Conservation (phyloP, 2,888 invertebrate genomes). For the Drosophila colorata region DNA sequence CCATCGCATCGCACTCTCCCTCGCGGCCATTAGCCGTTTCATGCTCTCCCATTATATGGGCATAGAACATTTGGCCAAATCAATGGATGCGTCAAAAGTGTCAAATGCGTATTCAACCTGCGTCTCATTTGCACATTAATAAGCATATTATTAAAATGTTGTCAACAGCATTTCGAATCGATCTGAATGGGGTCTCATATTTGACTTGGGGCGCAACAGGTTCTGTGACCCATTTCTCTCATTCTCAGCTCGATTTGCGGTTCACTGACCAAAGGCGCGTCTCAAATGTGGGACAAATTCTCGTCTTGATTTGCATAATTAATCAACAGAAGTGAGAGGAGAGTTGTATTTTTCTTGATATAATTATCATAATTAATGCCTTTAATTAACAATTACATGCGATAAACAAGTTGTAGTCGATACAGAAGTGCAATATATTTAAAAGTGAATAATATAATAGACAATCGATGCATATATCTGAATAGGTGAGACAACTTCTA, state of each 20-base stretch:
- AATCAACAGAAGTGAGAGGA: constrained; percentile 17
- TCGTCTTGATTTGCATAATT: constrained; percentile 67
- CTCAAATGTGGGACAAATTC: constrained; percentile 58
- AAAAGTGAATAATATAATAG: neutral
- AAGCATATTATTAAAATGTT: constrained; percentile 66
- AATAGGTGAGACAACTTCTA: neutral
- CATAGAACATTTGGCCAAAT: constrained; percentile 55
- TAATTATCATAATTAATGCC: constrained; percentile 34
- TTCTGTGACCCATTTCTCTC: constrained; percentile 69
- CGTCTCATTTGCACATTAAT: constrained; percentile 73
- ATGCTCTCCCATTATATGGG: constrained; percentile 50
- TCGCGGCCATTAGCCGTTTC: constrained; percentile 55
- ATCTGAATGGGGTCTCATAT: constrained; percentile 13
- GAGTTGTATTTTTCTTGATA: neutral
- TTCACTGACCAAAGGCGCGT: constrained; percentile 63
- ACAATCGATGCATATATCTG: too few species aligned
- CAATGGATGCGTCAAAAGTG: constrained; percentile 59
- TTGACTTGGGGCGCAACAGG: constrained; percentile 52
- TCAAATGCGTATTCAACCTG: constrained; percentile 52
- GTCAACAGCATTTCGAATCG: constrained; percentile 35
- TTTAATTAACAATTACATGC: constrained; percentile 32
- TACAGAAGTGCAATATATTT: constrained; percentile 1
- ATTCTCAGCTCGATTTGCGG: constrained; percentile 26
- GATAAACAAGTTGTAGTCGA: neutral
- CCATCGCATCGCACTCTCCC: constrained; percentile 1